These are phyloP conservation scores for Leucoptera coffeella DNA, from an alignment of 2,888 invertebrate species.

Conservation along the genomic window DNA sequence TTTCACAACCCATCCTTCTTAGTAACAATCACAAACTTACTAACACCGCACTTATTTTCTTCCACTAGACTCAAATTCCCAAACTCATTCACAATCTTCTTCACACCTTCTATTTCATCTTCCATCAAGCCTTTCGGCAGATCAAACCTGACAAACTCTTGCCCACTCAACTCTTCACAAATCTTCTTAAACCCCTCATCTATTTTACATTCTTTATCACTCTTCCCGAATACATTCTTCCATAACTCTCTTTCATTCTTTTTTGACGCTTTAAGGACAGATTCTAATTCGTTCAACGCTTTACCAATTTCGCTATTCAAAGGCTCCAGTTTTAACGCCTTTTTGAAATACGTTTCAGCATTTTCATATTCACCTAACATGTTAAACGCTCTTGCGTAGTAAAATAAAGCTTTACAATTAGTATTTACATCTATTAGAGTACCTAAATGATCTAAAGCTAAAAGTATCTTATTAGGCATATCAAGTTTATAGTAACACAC, in stretches of 20 bases:
- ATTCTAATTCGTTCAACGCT: slow-evolving; percentile 19
- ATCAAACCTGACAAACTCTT: slow-evolving; percentile 23
- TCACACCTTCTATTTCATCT: slow-evolving; percentile 22
- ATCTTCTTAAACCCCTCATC: slow-evolving; percentile 14
- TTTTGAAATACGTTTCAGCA: slow-evolving; percentile 24
- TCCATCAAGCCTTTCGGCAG: slow-evolving; percentile 19
- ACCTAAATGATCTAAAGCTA: slow-evolving; percentile 27
- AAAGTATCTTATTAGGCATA: slow-evolving; percentile 25
- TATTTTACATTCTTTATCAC: slow-evolving; percentile 13
- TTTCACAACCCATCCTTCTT: too few relatives aligned
- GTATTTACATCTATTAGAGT: slow-evolving; percentile 18
- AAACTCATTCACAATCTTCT: slow-evolving; percentile 17
- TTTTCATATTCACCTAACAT: slow-evolving; percentile 19
- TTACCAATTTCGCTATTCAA: slow-evolving; percentile 32
- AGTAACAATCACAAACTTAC: slow-evolving; percentile 21
- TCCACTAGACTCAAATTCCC: slow-evolving; percentile 16
- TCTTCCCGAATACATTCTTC: slow-evolving; percentile 22
- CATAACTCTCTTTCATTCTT: slow-evolving; percentile 23
- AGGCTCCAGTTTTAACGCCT: slow-evolving; percentile 32
- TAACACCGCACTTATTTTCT: slow-evolving; percentile 16
- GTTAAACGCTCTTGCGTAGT: slow-evolving; percentile 25
- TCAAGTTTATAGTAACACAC: slow-evolving; percentile 29
- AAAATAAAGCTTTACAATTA: slow-evolving; percentile 30
- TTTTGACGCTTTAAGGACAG: slow-evolving; percentile 12
- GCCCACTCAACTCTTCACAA: slow-evolving; percentile 24